Conservation (phyloP, 2,113 vertebrate species). For the Phylloscopus trochiloides region DNA sequence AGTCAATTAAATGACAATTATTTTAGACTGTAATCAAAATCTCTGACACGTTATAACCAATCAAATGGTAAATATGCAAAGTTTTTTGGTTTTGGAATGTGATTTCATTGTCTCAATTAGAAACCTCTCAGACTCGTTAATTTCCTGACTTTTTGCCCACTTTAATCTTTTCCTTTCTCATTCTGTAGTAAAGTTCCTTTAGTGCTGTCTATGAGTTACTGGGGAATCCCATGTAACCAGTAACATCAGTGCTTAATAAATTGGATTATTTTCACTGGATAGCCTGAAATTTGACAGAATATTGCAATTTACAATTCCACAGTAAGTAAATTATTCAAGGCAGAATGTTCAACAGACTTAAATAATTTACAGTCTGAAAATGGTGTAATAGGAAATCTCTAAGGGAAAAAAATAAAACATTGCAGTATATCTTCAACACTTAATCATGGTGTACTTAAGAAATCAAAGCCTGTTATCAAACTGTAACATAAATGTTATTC, state of each 20-base stretch:
- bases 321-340: slow-evolving; percentile 53
- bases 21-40: not conserved
- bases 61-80: not conserved
- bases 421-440: slow-evolving; percentile 7
- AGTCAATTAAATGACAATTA: not conserved
- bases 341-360: slow-evolving; percentile 14
- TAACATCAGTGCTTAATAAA: not conserved
- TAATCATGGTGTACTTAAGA: slow-evolving; percentile 21
- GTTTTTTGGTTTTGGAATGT: not conserved
- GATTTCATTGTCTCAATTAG: not conserved
- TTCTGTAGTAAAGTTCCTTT: not conserved
- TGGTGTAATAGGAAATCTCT: not conserved
- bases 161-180: not conserved
- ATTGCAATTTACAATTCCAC: slow-evolving; percentile 47
- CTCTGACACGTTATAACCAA: not conserved
- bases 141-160: not conserved
- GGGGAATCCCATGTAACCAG: not conserved
- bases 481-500: not conserved
- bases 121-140: not conserved
- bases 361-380: slow-evolving; percentile 62
- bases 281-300: slow-evolving; percentile 22
- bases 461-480: slow-evolving; percentile 23
- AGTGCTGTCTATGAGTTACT: not conserved
- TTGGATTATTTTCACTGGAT: not conserved
- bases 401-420: slow-evolving; percentile 44